These are phyloP conservation scores for Pogonomyrmex californicus DNA, from an alignment of 1,140 invertebrate genomes.

Conservation along the genomic window DNA sequence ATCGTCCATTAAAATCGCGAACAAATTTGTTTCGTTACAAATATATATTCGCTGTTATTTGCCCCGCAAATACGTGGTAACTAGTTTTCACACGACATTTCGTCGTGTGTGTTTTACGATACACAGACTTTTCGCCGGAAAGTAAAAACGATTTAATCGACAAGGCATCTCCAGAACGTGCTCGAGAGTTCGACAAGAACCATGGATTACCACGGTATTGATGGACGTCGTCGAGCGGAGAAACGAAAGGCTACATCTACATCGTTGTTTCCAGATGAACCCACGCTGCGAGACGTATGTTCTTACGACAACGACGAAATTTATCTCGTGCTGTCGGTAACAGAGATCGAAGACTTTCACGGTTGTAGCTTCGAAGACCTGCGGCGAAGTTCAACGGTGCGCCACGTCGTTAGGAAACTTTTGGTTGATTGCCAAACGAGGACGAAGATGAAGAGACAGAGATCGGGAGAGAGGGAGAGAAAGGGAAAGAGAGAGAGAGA, in stretches of 20 bases:
- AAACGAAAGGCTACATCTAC: conserved; percentile 73
- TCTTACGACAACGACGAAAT: conserved; percentile 69
- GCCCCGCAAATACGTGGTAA: neutral
- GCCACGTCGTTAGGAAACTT: conserved; percentile 66
- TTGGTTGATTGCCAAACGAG: conserved; percentile 63
- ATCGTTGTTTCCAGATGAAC: conserved; percentile 76
- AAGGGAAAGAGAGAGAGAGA: neutral
- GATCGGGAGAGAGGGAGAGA: neutral
- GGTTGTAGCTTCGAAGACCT: conserved; percentile 41
- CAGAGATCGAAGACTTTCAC: conserved; percentile 75
- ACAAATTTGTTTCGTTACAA: neutral
- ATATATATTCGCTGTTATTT: neutral
- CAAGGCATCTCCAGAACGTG: conserved; percentile 11
- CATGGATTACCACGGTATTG: conserved; percentile 71
- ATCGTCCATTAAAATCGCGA: neutral
- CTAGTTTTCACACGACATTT: neutral
- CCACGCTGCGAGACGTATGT: conserved; percentile 77
- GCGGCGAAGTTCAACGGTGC: conserved; percentile 31
- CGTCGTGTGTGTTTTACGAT: neutral
- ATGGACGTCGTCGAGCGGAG: conserved; percentile 72
- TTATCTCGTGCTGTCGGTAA: conserved; percentile 75
- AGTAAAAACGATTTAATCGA: conserved; percentile 62
- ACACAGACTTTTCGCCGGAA: neutral
- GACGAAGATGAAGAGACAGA: conserved; percentile 55
- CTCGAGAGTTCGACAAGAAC: conserved; percentile 53